Evolutionary conservation across 2,797 vertebrate genomes (phyloP).

Genomic region (Enteromius mattozi): DNA sequence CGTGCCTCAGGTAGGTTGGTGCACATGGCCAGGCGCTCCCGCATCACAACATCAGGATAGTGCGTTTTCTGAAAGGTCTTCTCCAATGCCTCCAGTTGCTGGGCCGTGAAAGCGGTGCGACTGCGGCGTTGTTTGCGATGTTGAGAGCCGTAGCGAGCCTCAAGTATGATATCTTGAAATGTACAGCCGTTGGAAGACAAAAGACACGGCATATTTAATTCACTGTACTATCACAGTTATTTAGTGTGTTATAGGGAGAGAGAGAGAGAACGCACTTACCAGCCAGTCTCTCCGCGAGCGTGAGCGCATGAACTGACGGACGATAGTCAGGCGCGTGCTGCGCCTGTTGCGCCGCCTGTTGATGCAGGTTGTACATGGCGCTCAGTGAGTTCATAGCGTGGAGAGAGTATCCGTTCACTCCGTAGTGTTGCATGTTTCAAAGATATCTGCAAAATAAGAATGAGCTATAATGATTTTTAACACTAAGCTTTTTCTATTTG

Average conservation of each 20-base stretch:
- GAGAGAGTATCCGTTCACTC: conserved; percentile 94
- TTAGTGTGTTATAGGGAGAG: conserved; percentile 25
- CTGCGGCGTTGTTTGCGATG: conserved; percentile 96
- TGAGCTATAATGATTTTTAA: background rate
- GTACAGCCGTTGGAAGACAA: conserved; percentile 96
- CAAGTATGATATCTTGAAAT: conserved; percentile 99
- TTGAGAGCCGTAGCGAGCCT: conserved; percentile 98
- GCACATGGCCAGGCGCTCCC: conserved; percentile 95
- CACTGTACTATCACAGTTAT: conserved; percentile 56
- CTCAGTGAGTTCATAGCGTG: conserved; percentile 97
- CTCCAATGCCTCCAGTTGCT: conserved; percentile 95
- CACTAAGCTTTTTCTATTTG: background rate
- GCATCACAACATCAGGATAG: conserved; percentile 97
- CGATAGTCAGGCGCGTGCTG: conserved; percentile 94
- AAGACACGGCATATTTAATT: conserved; percentile 89
- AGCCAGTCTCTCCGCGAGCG: conserved; percentile 94
- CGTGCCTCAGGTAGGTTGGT: conserved; percentile 96
- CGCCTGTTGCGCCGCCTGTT: conserved; percentile 97
- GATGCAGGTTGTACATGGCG: conserved; percentile 98
- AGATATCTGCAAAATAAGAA: conserved; percentile 51
- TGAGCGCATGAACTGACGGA: conserved; percentile 94
- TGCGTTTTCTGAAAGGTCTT: conserved; percentile 99
- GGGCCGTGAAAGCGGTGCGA: conserved; percentile 95
- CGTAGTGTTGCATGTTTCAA: conserved; percentile 94
- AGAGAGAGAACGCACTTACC: conserved; percentile 84